These are phyloP conservation scores for Rhynchophorus ferrugineus DNA, from an alignment of 1,140 invertebrate species.

Conservation along the genomic window DNA sequence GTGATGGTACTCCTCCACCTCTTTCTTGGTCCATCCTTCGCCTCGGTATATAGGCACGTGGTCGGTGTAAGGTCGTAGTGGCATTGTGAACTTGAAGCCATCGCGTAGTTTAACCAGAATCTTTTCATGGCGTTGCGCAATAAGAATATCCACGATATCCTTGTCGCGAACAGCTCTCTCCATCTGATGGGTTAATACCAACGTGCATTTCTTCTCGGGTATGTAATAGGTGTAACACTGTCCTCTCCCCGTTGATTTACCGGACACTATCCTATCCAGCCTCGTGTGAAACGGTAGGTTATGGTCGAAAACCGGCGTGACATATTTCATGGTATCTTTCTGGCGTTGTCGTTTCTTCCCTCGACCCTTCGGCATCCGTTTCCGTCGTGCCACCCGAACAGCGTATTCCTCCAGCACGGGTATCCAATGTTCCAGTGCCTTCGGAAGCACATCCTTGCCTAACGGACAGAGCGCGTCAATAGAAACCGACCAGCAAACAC, in stretches of 20 bases:
- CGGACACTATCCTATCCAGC: slow-evolving; percentile 52
- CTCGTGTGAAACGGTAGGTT: slow-evolving; percentile 54
- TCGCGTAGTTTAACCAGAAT: slow-evolving; percentile 63
- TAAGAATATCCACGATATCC: slow-evolving; percentile 66
- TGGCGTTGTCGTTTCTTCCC: slow-evolving; percentile 58
- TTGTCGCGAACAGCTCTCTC: slow-evolving; percentile 69
- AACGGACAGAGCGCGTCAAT: slow-evolving; percentile 2
- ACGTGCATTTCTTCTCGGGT: slow-evolving; percentile 59
- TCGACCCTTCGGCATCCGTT: slow-evolving; percentile 37
- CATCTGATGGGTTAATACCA: slow-evolving; percentile 63
- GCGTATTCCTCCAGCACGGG: slow-evolving; percentile 59
- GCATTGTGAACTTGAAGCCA: slow-evolving; percentile 60
- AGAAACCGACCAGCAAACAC: not conserved
- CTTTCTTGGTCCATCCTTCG: slow-evolving; percentile 51
- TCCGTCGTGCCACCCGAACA: slow-evolving; percentile 33
- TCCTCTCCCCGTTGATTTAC: slow-evolving; percentile 34
- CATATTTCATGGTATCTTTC: slow-evolving; percentile 53
- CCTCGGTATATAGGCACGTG: slow-evolving; percentile 52
- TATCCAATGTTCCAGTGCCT: slow-evolving; percentile 56
- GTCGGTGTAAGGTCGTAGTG: slow-evolving; percentile 54
- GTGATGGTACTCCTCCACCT: slow-evolving; percentile 54
- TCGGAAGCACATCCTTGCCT: slow-evolving; percentile 41
- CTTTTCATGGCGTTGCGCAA: slow-evolving; percentile 64
- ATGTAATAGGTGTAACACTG: slow-evolving; percentile 53
- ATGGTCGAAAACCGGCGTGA: slow-evolving; percentile 59